Evolutionary conservation across 1,140 invertebrate genomes (phyloP), one percentile per base, ranked within the genome.

Genomic region (Lithobius niger): DNA sequence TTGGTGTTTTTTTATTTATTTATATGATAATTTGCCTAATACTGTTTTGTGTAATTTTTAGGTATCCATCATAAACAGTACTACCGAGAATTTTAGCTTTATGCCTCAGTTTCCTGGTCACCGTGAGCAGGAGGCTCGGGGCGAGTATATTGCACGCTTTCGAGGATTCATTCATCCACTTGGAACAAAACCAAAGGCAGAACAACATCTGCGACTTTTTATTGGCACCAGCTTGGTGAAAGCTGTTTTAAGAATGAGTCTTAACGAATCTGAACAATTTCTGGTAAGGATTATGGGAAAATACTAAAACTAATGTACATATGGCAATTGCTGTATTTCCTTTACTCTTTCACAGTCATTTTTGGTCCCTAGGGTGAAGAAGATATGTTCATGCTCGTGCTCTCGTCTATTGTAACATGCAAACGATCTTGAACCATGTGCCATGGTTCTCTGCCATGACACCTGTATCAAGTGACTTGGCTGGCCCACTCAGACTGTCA

Each of bases 121-220:
- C 57, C 79, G 78, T 22, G 82, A 82, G 60, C 77, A 81, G 3
- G 77, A 76, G 1, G 70, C 79, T 10, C 78, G 77, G 36, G 82
- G 83, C 4, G 76, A 82, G 59, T 63, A 61, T 52, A 57, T 56
- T 45, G 62, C 62, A 0, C 71, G 82, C 16, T 69, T 93, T 0
- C 65, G 81, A 4, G 90, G 89, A 0, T 94, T 84, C 66, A 72
- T 94, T 1, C 77, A 86, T 63, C 84, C 87, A 26, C 81, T 72
- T 78, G 10, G 74, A 62, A 76, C 86, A 26, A 86, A 84, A 62
- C 82, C 84, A 0, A 83, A 83, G 57, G 79, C 82, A 55, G 22
- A 58, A 13, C 54, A 59, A 21, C 36, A 59, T 27, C 42, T 70
- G 16, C 58, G 54, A 4, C 54, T 64, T 15, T 60, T 47, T 19